Base-by-base conservation (phyloP, 2,888 invertebrate genomes). In the Nesidiocoris tenuis region DNA sequence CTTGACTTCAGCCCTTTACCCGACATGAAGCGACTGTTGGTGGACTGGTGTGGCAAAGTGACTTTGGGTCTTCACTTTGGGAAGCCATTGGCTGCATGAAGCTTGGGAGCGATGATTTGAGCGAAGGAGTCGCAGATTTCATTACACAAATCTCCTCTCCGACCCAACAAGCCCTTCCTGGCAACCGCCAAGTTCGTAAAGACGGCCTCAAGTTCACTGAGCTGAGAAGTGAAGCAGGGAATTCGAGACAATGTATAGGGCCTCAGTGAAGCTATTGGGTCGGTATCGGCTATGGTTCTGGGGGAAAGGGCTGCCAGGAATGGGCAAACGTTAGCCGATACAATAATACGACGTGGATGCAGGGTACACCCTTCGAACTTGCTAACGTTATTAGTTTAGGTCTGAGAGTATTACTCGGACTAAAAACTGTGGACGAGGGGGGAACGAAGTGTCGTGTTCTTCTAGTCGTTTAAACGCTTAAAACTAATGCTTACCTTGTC, bases 71-170 rank as follows among this genome's bases (percentile, higher is more conserved):
- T 63, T 63, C 64, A 16, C 64, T n/a, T n/a, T 18, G 17, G 5
- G 65, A 65, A 65, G 65, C 65, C 65, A 24, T 39, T 39, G 18
- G n/a, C 19, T 25, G 39, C 18, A 63, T 3, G n/a, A 23, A 22
- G 22, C 54, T 65, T 24, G 39, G 65, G 24, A 61, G 39, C 65
- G 39, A 65, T 65, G 25, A 65, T 65, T 65, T 39, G 39, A 25
- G 39, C 39, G 12, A 39, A 65, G 39, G 65, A 65, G 65, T 65
- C 25, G 65, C 67, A 22, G 67, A 67, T 67, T 67, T 67, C 67
- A 67, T 67, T 67, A 67, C 67, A 67, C 67, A 67, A 67, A 67
- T 67, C 65, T 65, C 65, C 39, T 39, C 18, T 23, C n/a, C 64
- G 24, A n/a, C 22, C 24, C 24, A 17, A 1, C n/a, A n/a, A 19